Base-by-base conservation (phyloP, 2,113 vertebrate genomes). In the Mus musculus region DNA sequence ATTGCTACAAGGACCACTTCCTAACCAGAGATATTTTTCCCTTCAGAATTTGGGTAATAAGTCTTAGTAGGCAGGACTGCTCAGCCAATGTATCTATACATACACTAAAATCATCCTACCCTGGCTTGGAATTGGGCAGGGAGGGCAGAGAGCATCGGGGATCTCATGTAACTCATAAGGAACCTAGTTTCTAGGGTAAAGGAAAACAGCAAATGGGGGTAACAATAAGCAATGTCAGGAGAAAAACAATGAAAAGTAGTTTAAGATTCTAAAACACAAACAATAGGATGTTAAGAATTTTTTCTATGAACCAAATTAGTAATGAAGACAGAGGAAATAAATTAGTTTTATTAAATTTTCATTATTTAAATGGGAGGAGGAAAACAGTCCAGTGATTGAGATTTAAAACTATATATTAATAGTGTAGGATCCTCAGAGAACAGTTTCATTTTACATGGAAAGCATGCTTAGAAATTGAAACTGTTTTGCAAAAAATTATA, bases 381-480 rank as follows among this genome's bases (percentile, higher is more conserved):
- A 91, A 54, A 96, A 93, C 24, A 81, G 61, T 61, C 14, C 28
- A 78, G 36, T 93, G 54, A 92, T 90, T 97, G 94, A 96, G 49
- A 91, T 85, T 90, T 87, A 69, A 93, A 92, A 88, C 33, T 52
- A 80, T 49, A 86, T 69, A 92, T 88, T 96, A 90, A 92, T 14
- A 95, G 90, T 61, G 24, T 54, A 75, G 88, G 77, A 81, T 88
- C 88, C 93, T 59, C 61, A 78, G 73, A 93, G 81, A 82, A 90
- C 89, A 19, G 81, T 42, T 89, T 94, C 61, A 96, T 91, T 84
- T 91, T 63, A 96, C 65, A 46, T 52, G 17, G 52, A 92, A 97
- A 97, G 16, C 90, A 96, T 49, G 49, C 87, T 72, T 92, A 16
- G 36, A 93, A 93, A 96, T 94, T 89, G 26, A 67, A 96, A 75